Evolutionary conservation across 2,888 invertebrate genomes (phyloP).

Genomic region (Coelopa pilipes): DNA sequence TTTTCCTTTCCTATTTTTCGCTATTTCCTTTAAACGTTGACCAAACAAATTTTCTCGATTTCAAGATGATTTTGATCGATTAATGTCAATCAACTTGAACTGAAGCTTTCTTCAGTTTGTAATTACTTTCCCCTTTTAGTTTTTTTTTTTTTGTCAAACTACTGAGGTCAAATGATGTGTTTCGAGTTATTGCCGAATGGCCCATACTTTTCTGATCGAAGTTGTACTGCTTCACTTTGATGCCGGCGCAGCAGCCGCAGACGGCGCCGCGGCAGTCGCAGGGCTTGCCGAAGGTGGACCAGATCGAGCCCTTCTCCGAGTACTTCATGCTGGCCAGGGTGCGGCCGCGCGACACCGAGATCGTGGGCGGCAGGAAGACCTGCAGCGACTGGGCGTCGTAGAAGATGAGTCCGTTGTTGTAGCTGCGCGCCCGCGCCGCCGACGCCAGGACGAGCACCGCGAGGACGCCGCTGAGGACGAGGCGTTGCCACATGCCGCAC

Average conservation of each 20-base stretch:
- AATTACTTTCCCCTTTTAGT: no score
- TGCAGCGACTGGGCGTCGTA: conserved; percentile 56
- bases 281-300: conserved; percentile 62
- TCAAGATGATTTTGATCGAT: no score
- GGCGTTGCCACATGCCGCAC: conserved; percentile 19
- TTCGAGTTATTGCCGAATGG: background rate
- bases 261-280: conserved; percentile 70
- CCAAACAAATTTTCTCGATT: no score
- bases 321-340: conserved; percentile 54
- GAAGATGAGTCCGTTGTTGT: conserved; percentile 60
- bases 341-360: conserved; percentile 60
- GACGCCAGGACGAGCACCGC: conserved; percentile 30
- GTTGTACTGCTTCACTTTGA: conserved; percentile 74
- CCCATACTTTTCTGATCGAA: conserved; percentile 63
- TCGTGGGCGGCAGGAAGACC: conserved; percentile 59
- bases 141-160: no score
- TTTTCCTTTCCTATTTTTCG: no score
- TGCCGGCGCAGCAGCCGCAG: conserved; percentile 81
- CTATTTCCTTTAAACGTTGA: no score
- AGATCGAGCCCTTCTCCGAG: conserved; percentile 59
- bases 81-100: no score
- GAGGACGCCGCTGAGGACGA: conserved; percentile 5
- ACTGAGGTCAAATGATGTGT: no score
- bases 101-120: no score
- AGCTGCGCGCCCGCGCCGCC: conserved; percentile 51